Evolutionary conservation across 2,888 invertebrate genomes (phyloP).

Genomic region (Eupeodes latifasciatus): DNA sequence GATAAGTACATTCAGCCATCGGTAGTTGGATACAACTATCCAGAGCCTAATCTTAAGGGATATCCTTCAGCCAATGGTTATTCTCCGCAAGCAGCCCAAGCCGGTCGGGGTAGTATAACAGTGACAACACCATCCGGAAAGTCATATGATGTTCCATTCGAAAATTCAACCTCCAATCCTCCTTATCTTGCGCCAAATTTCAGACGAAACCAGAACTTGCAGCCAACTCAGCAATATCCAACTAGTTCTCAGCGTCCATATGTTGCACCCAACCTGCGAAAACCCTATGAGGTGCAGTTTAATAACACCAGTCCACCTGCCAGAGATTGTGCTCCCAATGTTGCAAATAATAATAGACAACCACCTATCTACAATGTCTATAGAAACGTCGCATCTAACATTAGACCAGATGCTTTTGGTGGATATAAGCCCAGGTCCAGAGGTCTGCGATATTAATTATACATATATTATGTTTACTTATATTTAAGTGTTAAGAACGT

Average conservation of each 20-base stretch:
- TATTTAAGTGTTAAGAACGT: not conserved
- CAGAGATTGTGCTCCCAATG: conserved; percentile 77
- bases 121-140: conserved; percentile 81
- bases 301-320: conserved; percentile 66
- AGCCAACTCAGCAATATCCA: conserved; percentile 61
- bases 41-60: conserved; percentile 74
- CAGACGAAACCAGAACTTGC: conserved; percentile 76
- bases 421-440: conserved; percentile 80
- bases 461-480: not conserved
- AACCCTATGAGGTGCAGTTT: conserved; percentile 74
- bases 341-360: conserved; percentile 27
- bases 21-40: conserved; percentile 77
- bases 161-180: conserved; percentile 79
- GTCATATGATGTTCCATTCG: conserved; percentile 80
- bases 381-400: conserved; percentile 74
- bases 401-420: conserved; percentile 78
- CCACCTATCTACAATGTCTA: conserved; percentile 52
- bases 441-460: conserved; percentile 81
- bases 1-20: conserved; percentile 76
- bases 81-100: conserved; percentile 23
- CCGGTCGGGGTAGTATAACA: conserved; percentile 78
- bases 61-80: conserved; percentile 7
- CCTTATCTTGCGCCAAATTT: conserved; percentile 82
- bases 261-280: conserved; percentile 82
- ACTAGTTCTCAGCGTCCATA: conserved; percentile 83